phyloP scores from a whole-genome alignment of 1,140 invertebrate species.

The Brachionus paranguensis region DNA sequence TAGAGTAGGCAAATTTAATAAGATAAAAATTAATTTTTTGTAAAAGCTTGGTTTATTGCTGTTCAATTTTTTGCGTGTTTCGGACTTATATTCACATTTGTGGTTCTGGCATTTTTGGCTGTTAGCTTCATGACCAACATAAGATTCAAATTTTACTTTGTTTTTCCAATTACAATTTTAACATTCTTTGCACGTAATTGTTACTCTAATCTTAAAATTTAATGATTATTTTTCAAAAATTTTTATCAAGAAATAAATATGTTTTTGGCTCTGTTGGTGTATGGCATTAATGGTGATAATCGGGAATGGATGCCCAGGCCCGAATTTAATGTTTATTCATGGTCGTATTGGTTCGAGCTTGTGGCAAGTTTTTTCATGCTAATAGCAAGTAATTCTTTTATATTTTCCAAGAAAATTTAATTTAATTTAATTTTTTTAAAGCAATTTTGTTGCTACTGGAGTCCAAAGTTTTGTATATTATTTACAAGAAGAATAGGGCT shows the following conservation, averaged over 20 bases:
- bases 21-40: background rate
- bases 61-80: slow-evolving; percentile 39
- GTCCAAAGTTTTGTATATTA: slow-evolving; percentile 28
- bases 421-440: background rate
- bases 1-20: background rate
- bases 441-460: background rate
- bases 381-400: background rate
- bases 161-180: slow-evolving; percentile 32
- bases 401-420: background rate
- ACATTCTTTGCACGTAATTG: slow-evolving; percentile 37
- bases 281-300: slow-evolving; percentile 32
- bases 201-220: background rate
- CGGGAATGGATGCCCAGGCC: slow-evolving; percentile 40
- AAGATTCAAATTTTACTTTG: slow-evolving; percentile 32
- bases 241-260: slow-evolving; percentile 16
- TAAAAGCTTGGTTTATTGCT: slow-evolving; percentile 37
- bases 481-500: slow-evolving; percentile 21
- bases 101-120: slow-evolving; percentile 25
- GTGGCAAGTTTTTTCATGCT: slow-evolving; percentile 8
- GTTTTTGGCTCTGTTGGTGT: slow-evolving; percentile 30
- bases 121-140: slow-evolving; percentile 26
- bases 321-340: slow-evolving; percentile 40
- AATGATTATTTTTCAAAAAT: background rate
- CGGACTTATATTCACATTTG: slow-evolving; percentile 27
- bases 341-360: slow-evolving; percentile 35